A percentile compares a stretch with the other conserved stretches of the same genome.
phyloP scores from a whole-genome alignment of 2,797 vertebrate species.

The Notolabrus celidotus region DNA sequence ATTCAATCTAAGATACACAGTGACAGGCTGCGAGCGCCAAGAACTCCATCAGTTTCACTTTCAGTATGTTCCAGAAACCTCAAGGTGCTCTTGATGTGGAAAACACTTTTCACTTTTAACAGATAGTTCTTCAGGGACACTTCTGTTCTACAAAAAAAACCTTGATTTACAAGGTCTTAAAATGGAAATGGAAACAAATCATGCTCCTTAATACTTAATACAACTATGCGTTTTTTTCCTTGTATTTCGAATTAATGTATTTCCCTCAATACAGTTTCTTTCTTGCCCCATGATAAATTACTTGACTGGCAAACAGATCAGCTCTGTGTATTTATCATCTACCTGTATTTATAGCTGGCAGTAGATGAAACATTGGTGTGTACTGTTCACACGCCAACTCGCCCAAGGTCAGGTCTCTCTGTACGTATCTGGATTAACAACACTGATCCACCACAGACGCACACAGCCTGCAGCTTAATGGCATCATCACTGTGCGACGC shows the following conservation, averaged over 20 bases:
- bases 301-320: neutral
- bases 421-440: slow-evolving; percentile 52
- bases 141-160: neutral
- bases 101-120: neutral
- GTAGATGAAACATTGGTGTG: slow-evolving; percentile 4
- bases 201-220: neutral
- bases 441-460: slow-evolving; percentile 53
- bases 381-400: slow-evolving; percentile 6
- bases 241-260: neutral
- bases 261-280: neutral
- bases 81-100: slow-evolving; percentile 9
- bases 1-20: slow-evolving; percentile 6
- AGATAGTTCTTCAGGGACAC: neutral
- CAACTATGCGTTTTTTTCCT: neutral
- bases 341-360: slow-evolving; percentile 11
- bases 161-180: neutral
- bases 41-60: slow-evolving; percentile 12
- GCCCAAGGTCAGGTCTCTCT: slow-evolving; percentile 55
- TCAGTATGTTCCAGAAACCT: slow-evolving; percentile 14
- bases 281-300: neutral
- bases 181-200: slow-evolving; percentile 3
- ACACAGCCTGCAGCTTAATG: slow-evolving; percentile 37
- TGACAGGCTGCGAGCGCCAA: neutral
- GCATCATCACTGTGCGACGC: slow-evolving; percentile 51
- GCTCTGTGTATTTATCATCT: neutral